Conservation (phyloP, 1,140 invertebrate species). For the Melanaphis sacchari region DNA sequence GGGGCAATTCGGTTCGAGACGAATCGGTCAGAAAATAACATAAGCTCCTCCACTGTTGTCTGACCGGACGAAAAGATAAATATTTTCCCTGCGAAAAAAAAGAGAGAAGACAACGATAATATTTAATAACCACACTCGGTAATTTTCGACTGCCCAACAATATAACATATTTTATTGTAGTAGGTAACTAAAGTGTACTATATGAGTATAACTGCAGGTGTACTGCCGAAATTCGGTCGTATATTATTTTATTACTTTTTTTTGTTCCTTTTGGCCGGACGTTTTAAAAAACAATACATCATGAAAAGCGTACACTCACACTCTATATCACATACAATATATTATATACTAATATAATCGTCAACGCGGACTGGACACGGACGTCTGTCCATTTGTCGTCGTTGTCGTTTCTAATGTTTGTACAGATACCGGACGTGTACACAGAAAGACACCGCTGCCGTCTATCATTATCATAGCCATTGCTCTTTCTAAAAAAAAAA, state of each 20-base stretch:
- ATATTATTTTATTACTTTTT: background rate
- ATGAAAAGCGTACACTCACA: background rate
- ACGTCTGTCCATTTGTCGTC: background rate
- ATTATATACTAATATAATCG: background rate
- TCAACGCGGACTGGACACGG: background rate
- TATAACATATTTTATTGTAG: too few relatives aligned
- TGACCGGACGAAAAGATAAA: background rate
- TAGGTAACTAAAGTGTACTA: background rate
- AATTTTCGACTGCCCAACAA: background rate
- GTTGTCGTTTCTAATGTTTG: background rate
- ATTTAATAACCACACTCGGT: background rate
- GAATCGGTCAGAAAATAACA: background rate
- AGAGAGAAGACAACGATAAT: background rate
- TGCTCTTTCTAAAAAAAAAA: background rate
- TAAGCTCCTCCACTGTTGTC: background rate
- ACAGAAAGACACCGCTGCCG: background rate
- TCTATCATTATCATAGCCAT: background rate
- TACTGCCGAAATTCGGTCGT: constrained; percentile 15
- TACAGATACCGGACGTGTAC: background rate
- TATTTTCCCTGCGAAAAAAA: background rate
- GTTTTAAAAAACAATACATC: background rate
- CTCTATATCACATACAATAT: background rate
- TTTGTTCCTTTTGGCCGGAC: background rate
- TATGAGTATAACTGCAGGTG: background rate
- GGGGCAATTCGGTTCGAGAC: background rate